A percentile compares a stretch with the other conserved stretches of the same genome.
Evolutionary conservation across 2,113 vertebrate species (phyloP).

Genomic region (Tiliqua scincoides): DNA sequence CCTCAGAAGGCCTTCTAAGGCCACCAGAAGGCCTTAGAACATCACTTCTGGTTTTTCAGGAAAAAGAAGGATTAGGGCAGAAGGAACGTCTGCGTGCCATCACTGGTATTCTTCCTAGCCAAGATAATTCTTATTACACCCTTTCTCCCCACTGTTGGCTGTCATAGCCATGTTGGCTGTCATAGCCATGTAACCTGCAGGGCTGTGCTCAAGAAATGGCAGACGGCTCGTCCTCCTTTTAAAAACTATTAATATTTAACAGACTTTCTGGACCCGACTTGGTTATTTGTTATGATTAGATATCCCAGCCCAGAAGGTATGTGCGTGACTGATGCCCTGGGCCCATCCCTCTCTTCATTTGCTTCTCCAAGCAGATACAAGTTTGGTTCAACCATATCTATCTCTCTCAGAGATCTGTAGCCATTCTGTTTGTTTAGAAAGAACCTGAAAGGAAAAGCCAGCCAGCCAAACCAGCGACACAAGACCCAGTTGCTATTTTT

Average conservation of each 20-base stretch:
- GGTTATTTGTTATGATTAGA: conserved; percentile 66
- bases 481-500: conserved; percentile 75
- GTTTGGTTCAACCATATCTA: not conserved
- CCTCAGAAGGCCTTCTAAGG: no score
- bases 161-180: no score
- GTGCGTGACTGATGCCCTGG: not conserved
- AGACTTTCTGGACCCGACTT: conserved; percentile 68
- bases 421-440: conserved; percentile 76
- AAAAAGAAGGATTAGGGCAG: no score
- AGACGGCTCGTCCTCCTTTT: conserved; percentile 67
- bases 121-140: no score
- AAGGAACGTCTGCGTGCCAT: no score
- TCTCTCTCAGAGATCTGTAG: conserved; percentile 45
- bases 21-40: no score
- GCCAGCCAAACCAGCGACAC: conserved; percentile 72
- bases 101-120: no score
- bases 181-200: conserved; percentile 68
- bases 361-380: conserved; percentile 15
- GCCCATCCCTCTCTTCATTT: not conserved
- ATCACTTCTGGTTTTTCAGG: no score
- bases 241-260: conserved; percentile 76
- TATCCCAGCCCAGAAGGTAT: conserved; percentile 54
- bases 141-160: no score
- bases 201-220: conserved; percentile 60
- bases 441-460: conserved; percentile 61